Percentiles rank a stretch among this genome's conserved stretches.
phyloP scores from a whole-genome alignment of 2,797 vertebrate genomes.

The Neosilurus mollespiculum region DNA sequence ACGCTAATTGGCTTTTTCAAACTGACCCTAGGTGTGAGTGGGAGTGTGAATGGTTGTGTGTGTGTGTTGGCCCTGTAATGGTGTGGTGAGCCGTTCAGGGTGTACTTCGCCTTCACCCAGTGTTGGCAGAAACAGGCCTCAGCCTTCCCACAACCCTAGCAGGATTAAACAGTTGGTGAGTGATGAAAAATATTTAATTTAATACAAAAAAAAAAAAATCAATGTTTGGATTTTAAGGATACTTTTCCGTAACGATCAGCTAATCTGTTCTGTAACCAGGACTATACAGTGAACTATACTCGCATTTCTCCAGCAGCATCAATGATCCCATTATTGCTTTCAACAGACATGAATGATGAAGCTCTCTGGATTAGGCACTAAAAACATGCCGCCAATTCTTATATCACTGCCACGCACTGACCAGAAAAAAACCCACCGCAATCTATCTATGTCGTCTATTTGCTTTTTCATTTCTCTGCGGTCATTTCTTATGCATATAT shows the following conservation, averaged over 20 bases:
- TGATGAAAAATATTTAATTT: no score
- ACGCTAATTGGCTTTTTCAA: no score
- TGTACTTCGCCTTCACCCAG: no score
- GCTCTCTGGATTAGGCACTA: neutral
- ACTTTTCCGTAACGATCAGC: neutral
- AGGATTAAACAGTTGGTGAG: no score
- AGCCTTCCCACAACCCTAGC: no score
- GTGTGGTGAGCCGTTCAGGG: no score
- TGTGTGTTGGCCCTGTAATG: no score
- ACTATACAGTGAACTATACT: no score
- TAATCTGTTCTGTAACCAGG: neutral
- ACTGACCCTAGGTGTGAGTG: no score
- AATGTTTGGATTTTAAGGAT: neutral
- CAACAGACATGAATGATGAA: neutral
- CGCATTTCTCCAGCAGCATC: neutral
- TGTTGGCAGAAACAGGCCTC: no score
- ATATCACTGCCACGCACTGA: neutral
- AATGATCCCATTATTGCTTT: neutral
- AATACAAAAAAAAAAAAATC: no score
- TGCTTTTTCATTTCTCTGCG: neutral
- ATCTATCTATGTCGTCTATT: neutral
- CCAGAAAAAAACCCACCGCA: neutral
- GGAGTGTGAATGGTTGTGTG: no score
- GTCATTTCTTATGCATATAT: neutral
- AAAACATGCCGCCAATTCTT: neutral